Base-by-base conservation (phyloP, 1,140 invertebrate species). In the Magallana gigas region DNA sequence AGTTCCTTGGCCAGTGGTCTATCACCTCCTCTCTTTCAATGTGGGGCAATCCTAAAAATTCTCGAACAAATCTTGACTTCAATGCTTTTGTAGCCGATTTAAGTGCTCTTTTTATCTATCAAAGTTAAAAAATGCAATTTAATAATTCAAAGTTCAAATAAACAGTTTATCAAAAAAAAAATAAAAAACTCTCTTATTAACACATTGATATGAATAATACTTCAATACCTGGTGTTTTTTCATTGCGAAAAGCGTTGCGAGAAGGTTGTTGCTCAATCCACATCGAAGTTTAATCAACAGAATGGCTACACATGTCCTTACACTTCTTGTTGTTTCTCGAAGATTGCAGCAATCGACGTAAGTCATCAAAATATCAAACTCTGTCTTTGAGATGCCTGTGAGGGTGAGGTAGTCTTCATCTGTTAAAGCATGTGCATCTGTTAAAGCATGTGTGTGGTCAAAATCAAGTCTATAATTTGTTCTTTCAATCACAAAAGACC, bases 1-100 rank as follows among this genome's bases (percentile, higher is more conserved):
- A 88, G 36, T 12, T 84, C 71, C 48, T 83, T 16, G 7, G 84
- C 87, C n/a, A 88, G 64, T 5, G 84, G 84, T 48, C 87, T 11
- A 85, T 83, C 8, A 88, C 80, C 7, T 83, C 84, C 7, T 85
- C 76, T 6, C 59, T 76, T 1, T 16, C 18, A 8, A 88, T 82
- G 48, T 85, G 68, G 56, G 18, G 4, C 29, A 88, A 85, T 60
- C 83, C 87, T 23, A 88, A 57, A 62, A 64, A 48, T 57, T 82
- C 9, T 18, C 62, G 82, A 14, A 84, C 82, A 11, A 87, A 84
- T 11, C 16, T 76, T 29, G 59, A 11, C 60, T 58, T 36, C 16
- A 87, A 36, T 6, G 60, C 48, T 59, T 71, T 82, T 14, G 83
- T 60, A 11, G 59, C 84, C 48, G 83, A n/a, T 56, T 12, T 23